These are phyloP conservation scores for Pomacea canaliculata DNA, from an alignment of 2,888 invertebrate species.

Conservation along the genomic window DNA sequence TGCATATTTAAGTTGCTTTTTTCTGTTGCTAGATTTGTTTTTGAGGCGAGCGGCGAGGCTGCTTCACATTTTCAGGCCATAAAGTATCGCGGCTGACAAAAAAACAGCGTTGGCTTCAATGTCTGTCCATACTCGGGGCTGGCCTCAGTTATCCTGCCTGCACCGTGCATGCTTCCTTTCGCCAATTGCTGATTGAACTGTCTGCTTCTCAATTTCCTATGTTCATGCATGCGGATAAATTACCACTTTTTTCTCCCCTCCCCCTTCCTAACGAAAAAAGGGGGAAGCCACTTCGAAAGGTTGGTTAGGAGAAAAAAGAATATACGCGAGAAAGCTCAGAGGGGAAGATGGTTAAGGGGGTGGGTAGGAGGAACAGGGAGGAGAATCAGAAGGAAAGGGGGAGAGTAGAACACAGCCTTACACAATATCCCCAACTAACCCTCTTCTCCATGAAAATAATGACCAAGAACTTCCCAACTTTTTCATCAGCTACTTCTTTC, in stretches of 20 bases:
- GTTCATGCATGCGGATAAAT: neutral
- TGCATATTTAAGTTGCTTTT: too few species aligned
- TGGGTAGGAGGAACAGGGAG: too few species aligned
- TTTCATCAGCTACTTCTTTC: too few species aligned
- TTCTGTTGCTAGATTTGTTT: too few species aligned
- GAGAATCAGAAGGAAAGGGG: neutral
- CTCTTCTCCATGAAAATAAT: neutral
- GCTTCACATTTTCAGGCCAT: neutral
- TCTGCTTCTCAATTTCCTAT: conserved; percentile 4
- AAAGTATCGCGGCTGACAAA: neutral
- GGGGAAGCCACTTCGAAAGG: neutral
- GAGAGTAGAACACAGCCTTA: neutral
- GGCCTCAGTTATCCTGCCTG: neutral
- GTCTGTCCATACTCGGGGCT: neutral
- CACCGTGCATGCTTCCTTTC: neutral
- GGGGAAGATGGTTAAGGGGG: too few species aligned
- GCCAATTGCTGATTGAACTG: neutral
- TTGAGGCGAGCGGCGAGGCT: too few species aligned
- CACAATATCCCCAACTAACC: neutral
- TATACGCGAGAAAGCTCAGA: too few species aligned
- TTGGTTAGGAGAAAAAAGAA: too few species aligned
- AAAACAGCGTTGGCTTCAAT: neutral
- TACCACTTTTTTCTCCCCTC: neutral
- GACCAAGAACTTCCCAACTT: too few species aligned
- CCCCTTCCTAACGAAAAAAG: neutral